Percentiles rank a stretch among this genome's conserved stretches.
Conservation (phyloP, 2,888 invertebrate species). For the Aethes cnicana region DNA sequence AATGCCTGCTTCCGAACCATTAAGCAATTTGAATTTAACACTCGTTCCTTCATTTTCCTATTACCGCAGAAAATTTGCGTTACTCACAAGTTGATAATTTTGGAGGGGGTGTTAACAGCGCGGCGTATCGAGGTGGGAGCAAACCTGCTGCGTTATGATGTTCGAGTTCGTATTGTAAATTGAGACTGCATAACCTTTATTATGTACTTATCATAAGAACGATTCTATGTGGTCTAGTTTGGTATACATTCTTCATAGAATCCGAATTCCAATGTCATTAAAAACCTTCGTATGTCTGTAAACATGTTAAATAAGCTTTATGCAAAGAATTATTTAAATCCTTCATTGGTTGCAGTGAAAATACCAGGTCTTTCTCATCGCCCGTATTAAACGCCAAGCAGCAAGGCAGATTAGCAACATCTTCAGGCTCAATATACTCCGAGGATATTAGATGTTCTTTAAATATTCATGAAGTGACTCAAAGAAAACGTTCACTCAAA, state of each 20-base stretch:
- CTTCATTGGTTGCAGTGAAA: too few relatives aligned
- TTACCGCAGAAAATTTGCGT: slow-evolving; percentile 69
- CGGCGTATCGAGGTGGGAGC: slow-evolving; percentile 5
- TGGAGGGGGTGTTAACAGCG: slow-evolving; percentile 30
- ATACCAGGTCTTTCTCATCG: too few relatives aligned
- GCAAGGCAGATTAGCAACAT: slow-evolving; percentile 6
- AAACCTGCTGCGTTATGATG: neutral
- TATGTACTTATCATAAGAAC: too few relatives aligned
- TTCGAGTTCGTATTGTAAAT: too few relatives aligned
- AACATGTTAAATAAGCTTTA: too few relatives aligned
- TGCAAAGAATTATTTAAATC: too few relatives aligned
- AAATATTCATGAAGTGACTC: slow-evolving; percentile 27
- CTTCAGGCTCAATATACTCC: neutral
- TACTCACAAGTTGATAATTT: slow-evolving; percentile 46
- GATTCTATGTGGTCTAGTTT: too few relatives aligned
- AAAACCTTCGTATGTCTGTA: too few relatives aligned
- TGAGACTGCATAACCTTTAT: too few relatives aligned
- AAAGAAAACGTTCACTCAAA: slow-evolving; percentile 32
- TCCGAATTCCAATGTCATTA: too few relatives aligned
- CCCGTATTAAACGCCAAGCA: neutral
- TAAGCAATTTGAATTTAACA: slow-evolving; percentile 81
- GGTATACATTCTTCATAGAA: too few relatives aligned
- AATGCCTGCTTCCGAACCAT: slow-evolving; percentile 78
- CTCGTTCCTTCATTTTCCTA: slow-evolving; percentile 80
- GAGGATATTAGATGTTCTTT: slow-evolving; percentile 25